Evolutionary conservation across 2,888 invertebrate genomes (phyloP), one percentile per base, ranked within the genome.

Genomic region (Agrochola lota): DNA sequence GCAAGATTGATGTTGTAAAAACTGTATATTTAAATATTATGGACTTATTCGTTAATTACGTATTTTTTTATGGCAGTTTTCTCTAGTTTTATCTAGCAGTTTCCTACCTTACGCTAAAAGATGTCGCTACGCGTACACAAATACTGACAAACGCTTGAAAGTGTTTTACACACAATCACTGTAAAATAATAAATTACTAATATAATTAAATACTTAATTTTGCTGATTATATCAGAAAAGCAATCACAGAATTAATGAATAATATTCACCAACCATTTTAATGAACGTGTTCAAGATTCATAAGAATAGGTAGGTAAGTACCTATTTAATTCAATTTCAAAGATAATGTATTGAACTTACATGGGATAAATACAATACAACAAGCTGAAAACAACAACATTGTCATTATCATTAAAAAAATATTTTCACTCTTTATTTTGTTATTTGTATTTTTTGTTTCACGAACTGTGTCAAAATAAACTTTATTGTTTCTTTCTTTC

Each of bases 31-130:
- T 40, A n/a, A 71, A 63, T 35, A 30, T 11, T 67, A 69, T n/a
- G 20, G 26, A 62, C 74, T 69, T 77, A 85, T 30, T 69, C 9
- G n/a, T 12, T 83, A 80, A 40, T 82, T 87, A 87, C 85, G 82
- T 86, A 81, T 75, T 72, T 74, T 62, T 0, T 35, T 66, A 52
- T 84, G 85, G 87, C 87, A 87, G 81, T 87, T 80, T 78, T 80
- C 60, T 71, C 67, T 80, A 86, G 11, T 77, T 46, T 71, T 43
- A 78, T 80, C 88, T 89, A 89, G 88, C 87, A 78, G 77, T 84
- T 86, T 84, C 69, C 86, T 89, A 88, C 68, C 80, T 86, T 88
- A 87, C 17, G 17, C 75, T 84, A 87, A 81, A 77, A 88, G 88
- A 88, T 88, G 88, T 87, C 87, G 87, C 87, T 77, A 87, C 81